phyloP scores from a whole-genome alignment of 2,888 invertebrate genomes.

The Lasioglossum calceatum region DNA sequence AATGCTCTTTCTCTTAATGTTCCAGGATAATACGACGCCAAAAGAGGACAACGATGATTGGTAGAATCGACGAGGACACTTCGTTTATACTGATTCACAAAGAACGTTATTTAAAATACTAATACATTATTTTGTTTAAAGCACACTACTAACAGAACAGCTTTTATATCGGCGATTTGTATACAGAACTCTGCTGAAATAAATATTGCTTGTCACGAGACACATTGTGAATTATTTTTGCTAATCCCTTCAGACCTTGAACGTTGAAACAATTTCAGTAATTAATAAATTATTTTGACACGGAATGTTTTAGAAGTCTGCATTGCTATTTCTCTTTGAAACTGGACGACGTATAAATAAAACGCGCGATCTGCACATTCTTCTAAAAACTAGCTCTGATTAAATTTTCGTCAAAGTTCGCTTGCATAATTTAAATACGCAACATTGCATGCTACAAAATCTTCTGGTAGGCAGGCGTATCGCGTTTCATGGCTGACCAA shows the following conservation, averaged over 20 bases:
- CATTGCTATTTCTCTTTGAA: background rate
- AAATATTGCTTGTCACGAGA: background rate
- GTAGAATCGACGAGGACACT: background rate
- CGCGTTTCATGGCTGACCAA: background rate
- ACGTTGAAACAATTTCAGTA: background rate
- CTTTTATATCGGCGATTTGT: background rate
- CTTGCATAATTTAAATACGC: background rate
- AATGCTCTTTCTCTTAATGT: background rate
- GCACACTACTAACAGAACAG: background rate
- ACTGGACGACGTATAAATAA: background rate
- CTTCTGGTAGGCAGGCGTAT: background rate
- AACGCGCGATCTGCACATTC: background rate
- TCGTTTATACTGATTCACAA: background rate
- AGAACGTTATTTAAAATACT: background rate
- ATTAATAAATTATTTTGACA: background rate
- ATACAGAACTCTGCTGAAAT: background rate
- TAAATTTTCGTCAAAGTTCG: background rate
- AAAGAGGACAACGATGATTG: rapidly evolving
- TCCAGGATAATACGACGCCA: background rate
- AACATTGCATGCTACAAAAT: background rate
- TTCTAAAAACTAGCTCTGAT: background rate
- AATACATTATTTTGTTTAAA: background rate
- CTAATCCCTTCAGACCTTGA: background rate
- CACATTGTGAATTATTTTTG: background rate
- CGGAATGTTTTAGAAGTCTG: no score